phyloP scores from a whole-genome alignment of 2,113 vertebrate genomes.

The Triplophysa rosa region DNA sequence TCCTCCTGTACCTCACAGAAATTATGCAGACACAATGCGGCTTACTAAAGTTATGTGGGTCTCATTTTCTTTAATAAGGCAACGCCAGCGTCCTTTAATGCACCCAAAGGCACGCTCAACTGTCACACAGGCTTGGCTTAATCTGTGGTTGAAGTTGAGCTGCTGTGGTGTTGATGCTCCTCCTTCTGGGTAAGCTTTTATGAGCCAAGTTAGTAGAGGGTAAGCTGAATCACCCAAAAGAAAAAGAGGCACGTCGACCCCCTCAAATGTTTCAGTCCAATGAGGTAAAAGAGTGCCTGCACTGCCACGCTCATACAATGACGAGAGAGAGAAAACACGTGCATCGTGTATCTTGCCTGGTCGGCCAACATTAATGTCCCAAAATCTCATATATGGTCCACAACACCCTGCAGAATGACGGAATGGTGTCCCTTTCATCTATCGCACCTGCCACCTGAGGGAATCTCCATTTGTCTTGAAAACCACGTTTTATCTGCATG shows the following conservation, averaged over 20 bases:
- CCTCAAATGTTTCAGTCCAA: constrained; percentile 4
- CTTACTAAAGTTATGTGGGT: constrained; percentile 1
- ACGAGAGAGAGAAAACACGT: not conserved
- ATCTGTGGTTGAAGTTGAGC: constrained; percentile 6
- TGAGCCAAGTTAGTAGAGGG: constrained; percentile 15
- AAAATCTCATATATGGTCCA: constrained; percentile 19
- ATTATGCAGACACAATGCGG: constrained; percentile 5
- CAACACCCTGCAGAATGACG: constrained; percentile 37
- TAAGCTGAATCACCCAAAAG: constrained; percentile 21
- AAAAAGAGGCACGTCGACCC: not conserved
- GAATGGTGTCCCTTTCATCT: constrained; percentile 35
- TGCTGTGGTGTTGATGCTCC: constrained; percentile 14
- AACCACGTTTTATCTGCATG: constrained; percentile 14
- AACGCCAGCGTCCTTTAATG: constrained; percentile 6
- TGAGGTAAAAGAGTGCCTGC: constrained; percentile 31
- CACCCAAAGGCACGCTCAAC: constrained; percentile 13
- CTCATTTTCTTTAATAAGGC: constrained; percentile 17
- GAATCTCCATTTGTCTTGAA: constrained; percentile 19
- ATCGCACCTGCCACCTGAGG: constrained; percentile 22
- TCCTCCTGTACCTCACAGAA: not conserved
- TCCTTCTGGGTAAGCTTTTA: constrained; percentile 10
- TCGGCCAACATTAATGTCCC: constrained; percentile 27
- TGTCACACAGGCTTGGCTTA: not conserved
- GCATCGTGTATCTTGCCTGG: constrained; percentile 14
- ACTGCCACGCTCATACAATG: not conserved